These are phyloP conservation scores for Elaphurus davidianus DNA, from an alignment of 2,113 vertebrate genomes.

Conservation along the genomic window DNA sequence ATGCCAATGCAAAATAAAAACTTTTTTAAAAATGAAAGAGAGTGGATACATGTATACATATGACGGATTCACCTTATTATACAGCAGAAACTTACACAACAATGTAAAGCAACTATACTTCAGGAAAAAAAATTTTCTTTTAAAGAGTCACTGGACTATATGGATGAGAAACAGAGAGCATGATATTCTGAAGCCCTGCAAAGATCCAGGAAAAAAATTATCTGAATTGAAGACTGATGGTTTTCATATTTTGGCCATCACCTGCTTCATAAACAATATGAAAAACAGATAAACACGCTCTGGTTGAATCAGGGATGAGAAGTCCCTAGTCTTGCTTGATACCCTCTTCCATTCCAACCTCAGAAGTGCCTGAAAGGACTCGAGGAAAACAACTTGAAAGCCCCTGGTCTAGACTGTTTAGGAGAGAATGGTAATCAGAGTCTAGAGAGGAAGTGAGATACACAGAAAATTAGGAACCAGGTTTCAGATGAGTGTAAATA, in stretches of 20 bases:
- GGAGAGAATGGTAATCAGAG: conserved; percentile 42
- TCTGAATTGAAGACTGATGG: background rate
- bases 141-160: background rate
- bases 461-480: background rate
- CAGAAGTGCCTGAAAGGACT: background rate
- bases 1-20: background rate
- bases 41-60: background rate
- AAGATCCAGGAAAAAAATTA: background rate
- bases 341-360: background rate
- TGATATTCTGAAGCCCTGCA: background rate
- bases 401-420: background rate
- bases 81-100: background rate
- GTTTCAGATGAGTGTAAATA: background rate
- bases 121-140: background rate
- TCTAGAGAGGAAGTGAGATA: background rate
- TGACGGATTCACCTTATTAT: background rate
- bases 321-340: background rate
- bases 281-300: background rate
- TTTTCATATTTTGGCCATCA: background rate
- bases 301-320: background rate
- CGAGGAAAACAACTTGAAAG: background rate
- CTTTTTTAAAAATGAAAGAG: background rate
- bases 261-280: background rate
- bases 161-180: background rate
- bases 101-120: background rate